Conservation (phyloP, 2,113 vertebrate genomes). For the Gallinago jamesoni region DNA sequence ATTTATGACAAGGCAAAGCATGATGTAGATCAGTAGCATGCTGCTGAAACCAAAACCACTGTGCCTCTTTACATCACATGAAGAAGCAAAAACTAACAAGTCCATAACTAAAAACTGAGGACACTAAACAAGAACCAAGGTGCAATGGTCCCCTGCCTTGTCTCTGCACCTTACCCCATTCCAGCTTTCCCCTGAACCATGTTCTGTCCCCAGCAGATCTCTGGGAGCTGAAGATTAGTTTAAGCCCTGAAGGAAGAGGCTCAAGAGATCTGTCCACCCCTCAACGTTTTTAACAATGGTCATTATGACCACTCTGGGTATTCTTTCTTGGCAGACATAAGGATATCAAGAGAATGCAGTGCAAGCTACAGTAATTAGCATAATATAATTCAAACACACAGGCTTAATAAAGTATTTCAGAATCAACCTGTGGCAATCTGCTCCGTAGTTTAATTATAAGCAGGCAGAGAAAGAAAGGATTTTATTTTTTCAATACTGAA, state of each 20-base stretch:
- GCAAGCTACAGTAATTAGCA: not conserved
- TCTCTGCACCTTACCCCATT: not conserved
- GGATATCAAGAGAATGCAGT: not conserved
- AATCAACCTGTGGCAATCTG: not conserved
- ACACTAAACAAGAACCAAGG: not conserved
- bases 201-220: not conserved
- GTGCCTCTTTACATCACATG: fast-evolving
- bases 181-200: not conserved
- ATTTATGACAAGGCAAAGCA: not conserved
- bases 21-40: not conserved
- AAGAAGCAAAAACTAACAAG: not conserved
- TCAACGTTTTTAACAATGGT: not conserved
- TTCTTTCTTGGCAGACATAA: not conserved
- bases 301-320: not conserved
- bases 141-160: not conserved
- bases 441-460: not conserved
- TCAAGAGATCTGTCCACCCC: not conserved
- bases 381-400: not conserved
- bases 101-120: not conserved
- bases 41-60: not conserved
- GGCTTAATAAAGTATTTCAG: not conserved
- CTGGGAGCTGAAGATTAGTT: not conserved
- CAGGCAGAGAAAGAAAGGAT: not conserved
- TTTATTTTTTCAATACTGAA: not conserved
- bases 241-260: not conserved